These are phyloP conservation scores for Hyles euphorbiae DNA, from an alignment of 1,140 invertebrate genomes.

Conservation along the genomic window DNA sequence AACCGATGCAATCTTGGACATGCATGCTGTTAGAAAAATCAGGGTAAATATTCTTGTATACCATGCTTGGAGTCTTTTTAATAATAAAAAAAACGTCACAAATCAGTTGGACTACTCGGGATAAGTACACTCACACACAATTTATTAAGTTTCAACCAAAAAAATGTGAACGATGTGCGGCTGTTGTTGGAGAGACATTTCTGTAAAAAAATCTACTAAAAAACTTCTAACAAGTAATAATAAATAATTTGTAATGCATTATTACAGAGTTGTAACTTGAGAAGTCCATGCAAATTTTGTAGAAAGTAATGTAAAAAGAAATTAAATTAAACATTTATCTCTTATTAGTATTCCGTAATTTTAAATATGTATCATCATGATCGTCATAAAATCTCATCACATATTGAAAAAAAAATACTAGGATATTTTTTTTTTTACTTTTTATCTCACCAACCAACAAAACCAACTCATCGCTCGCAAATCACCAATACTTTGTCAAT, in stretches of 20 bases:
- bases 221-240: neutral
- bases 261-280: too few relatives aligned
- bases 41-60: neutral
- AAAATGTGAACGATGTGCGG: constrained; percentile 6
- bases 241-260: too few relatives aligned
- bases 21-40: too few relatives aligned
- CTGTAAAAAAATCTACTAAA: neutral
- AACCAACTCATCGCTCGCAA: constrained; percentile 18
- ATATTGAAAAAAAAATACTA: neutral
- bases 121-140: constrained; percentile 33
- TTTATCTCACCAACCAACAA: constrained; percentile 12
- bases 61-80: neutral
- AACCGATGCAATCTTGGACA: too few relatives aligned
- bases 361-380: too few relatives aligned
- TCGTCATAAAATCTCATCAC: neutral
- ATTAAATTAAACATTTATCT: too few relatives aligned
- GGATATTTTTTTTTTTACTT: too few relatives aligned
- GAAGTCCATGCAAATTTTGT: too few relatives aligned
- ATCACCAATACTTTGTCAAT: constrained; percentile 22
- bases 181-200: constrained; percentile 7
- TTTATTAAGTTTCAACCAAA: constrained; percentile 5
- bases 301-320: too few relatives aligned
- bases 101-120: constrained; percentile 44
- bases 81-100: constrained; percentile 11
- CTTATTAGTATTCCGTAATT: too few relatives aligned